These are phyloP conservation scores for Nemapogon koenigi DNA, from an alignment of 2,888 invertebrate genomes.

Conservation along the genomic window DNA sequence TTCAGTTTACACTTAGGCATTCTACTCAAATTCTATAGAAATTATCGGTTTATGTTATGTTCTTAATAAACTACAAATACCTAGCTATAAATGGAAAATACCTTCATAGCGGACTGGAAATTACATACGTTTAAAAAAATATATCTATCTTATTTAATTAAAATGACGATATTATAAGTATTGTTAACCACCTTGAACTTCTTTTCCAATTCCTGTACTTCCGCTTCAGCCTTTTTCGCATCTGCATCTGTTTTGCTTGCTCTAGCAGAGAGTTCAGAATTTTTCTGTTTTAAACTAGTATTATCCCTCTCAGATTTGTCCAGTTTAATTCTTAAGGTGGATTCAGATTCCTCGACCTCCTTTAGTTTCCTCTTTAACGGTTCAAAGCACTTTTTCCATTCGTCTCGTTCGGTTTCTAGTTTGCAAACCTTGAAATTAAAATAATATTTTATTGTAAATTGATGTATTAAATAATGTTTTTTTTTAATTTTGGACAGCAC, in stretches of 20 bases:
- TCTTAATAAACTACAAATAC: too few species aligned
- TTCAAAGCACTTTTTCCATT: constrained; percentile 57
- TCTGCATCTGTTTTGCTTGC: constrained; percentile 55
- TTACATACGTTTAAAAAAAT: too few species aligned
- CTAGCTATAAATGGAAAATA: too few species aligned
- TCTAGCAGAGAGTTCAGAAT: constrained; percentile 47
- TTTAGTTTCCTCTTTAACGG: constrained; percentile 59
- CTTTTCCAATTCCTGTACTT: constrained; percentile 41
- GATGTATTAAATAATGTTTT: too few species aligned
- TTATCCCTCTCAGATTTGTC: constrained; percentile 64
- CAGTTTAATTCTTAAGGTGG: constrained; percentile 55
- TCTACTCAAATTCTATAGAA: too few species aligned
- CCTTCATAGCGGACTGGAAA: too few species aligned
- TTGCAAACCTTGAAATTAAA: constrained; percentile 32
- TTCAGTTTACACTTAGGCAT: too few species aligned
- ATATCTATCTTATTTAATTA: too few species aligned
- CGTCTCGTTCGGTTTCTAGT: constrained; percentile 45
- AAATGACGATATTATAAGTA: too few species aligned
- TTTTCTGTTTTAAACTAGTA: constrained; percentile 49
- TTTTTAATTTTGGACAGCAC: too few species aligned
- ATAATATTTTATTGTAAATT: too few species aligned
- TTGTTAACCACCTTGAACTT: constrained; percentile 58
- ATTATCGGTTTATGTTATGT: too few species aligned
- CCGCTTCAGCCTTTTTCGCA: constrained; percentile 50
- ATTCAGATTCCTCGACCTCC: constrained; percentile 66